Evolutionary conservation across 2,888 invertebrate species (phyloP).

Genomic region (Alitta virens): DNA sequence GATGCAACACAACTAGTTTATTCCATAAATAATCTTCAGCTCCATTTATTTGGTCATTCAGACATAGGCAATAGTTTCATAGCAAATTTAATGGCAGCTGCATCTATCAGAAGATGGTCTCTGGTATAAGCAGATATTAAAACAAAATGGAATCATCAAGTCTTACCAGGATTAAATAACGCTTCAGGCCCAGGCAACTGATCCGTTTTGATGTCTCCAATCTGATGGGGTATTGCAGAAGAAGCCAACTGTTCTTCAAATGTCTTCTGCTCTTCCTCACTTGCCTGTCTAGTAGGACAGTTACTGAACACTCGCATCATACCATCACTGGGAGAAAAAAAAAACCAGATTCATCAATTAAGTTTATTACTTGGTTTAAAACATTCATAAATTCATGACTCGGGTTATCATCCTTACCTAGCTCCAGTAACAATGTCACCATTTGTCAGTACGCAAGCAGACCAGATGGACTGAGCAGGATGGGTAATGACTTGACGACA

Average conservation of each 20-base stretch:
- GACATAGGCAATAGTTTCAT: too few species aligned
- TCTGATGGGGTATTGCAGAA: slow-evolving; percentile 60
- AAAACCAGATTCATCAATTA: too few species aligned
- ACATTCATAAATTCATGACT: too few species aligned
- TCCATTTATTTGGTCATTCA: too few species aligned
- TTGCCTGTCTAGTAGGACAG: slow-evolving; percentile 65
- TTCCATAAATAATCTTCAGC: too few species aligned
- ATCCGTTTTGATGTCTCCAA: slow-evolving; percentile 82
- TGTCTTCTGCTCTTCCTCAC: slow-evolving; percentile 63
- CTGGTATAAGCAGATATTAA: too few species aligned
- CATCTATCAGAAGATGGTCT: too few species aligned
- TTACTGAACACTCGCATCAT: slow-evolving; percentile 80
- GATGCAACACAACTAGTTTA: too few species aligned
- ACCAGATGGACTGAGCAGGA: slow-evolving; percentile 89
- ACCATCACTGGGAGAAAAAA: slow-evolving; percentile 71
- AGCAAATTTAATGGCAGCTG: too few species aligned
- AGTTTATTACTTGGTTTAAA: slow-evolving; percentile 66
- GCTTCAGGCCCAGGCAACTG: slow-evolving; percentile 83
- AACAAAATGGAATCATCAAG: too few species aligned
- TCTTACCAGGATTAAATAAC: slow-evolving; percentile 72
- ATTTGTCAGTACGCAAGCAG: slow-evolving; percentile 75
- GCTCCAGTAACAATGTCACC: slow-evolving; percentile 86
- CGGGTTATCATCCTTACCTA: slow-evolving; percentile 54
- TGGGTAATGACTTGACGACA: slow-evolving; percentile 67
- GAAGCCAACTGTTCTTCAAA: slow-evolving; percentile 74